Percentiles rank a stretch among this genome's conserved stretches.
These are phyloP conservation scores for Alosa sapidissima DNA, from an alignment of 2,797 vertebrate genomes.

Conservation along the genomic window DNA sequence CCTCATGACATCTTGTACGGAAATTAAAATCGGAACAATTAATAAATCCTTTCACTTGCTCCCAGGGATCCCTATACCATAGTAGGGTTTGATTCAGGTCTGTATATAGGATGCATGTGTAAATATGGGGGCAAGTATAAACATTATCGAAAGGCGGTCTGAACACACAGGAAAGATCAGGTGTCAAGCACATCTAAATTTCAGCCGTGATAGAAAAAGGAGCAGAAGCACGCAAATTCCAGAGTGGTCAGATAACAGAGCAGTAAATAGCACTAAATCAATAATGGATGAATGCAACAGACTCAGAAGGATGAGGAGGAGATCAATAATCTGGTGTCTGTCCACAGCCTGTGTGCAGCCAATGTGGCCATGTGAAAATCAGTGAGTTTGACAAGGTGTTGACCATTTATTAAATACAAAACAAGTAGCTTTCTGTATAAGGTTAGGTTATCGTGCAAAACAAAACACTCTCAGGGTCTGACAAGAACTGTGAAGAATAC, in stretches of 20 bases:
- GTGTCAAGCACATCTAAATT: slow-evolving; percentile 19
- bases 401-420: slow-evolving; percentile 4
- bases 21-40: neutral
- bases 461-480: neutral
- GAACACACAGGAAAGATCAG: slow-evolving; percentile 21
- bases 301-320: slow-evolving; percentile 10
- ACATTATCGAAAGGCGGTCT: neutral
- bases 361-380: neutral
- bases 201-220: neutral
- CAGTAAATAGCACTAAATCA: slow-evolving; percentile 14
- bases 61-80: neutral
- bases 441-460: neutral
- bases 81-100: neutral
- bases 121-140: neutral
- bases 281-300: slow-evolving; percentile 6
- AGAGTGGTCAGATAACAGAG: slow-evolving; percentile 2
- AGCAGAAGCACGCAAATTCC: neutral
- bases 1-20: neutral
- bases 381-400: neutral
- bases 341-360: neutral
- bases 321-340: slow-evolving; percentile 2
- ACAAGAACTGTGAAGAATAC: neutral
- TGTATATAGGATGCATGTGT: neutral
- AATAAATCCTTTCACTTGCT: neutral
- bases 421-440: neutral